Evolutionary conservation across 2,797 vertebrate species (phyloP).

Genomic region (Crax fasciolata): DNA sequence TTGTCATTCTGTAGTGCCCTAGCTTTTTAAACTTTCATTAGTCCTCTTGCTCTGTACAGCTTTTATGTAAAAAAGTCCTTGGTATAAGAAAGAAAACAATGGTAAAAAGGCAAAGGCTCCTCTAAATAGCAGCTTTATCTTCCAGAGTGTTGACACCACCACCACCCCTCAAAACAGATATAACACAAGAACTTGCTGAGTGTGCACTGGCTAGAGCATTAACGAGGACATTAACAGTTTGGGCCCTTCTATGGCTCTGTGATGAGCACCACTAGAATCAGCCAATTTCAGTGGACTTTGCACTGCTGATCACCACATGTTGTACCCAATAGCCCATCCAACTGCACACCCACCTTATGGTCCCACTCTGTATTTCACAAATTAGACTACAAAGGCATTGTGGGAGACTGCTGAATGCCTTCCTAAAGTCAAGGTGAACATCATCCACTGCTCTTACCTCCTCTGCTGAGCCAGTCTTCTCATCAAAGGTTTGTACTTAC

Average conservation of each 20-base stretch:
- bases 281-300: not conserved
- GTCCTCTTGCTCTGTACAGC: not conserved
- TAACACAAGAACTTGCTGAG: not conserved
- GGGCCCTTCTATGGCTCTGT: not conserved
- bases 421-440: not conserved
- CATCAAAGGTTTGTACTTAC: not conserved
- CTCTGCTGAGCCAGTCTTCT: not conserved
- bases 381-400: not conserved
- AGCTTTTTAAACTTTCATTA: not conserved
- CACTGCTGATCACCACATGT: rapidly evolving
- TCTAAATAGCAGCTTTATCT: not conserved
- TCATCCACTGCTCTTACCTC: not conserved
- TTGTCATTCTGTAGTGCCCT: not conserved
- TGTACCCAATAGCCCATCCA: not conserved
- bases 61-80: not conserved
- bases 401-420: not conserved
- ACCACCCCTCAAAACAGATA: not conserved
- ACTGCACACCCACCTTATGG: not conserved
- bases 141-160: not conserved
- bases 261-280: not conserved
- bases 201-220: not conserved
- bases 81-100: not conserved
- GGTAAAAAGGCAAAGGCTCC: not conserved
- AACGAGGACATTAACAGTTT: not conserved
- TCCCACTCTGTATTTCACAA: not conserved